Conservation (phyloP, 2,797 vertebrate species). For the Podargus strigoides region DNA sequence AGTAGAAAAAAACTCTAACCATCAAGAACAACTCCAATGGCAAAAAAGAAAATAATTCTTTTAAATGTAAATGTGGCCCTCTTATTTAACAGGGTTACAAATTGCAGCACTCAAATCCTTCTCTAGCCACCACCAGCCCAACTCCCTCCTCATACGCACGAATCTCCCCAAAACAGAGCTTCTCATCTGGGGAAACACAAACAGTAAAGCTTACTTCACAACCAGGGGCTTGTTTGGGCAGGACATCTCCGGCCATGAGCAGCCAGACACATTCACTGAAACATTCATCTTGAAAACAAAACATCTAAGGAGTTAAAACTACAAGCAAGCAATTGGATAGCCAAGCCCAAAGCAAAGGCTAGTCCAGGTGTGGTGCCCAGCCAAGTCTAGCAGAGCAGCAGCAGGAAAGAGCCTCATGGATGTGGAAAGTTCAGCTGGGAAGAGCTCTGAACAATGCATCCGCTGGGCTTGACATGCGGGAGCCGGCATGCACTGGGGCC, state of each 20-base stretch:
- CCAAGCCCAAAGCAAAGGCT: slow-evolving; percentile 37
- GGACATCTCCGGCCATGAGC: background rate
- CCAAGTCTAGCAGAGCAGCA: background rate
- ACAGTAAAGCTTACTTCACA: background rate
- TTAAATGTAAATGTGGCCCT: background rate
- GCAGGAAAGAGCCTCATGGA: background rate
- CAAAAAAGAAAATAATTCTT: background rate
- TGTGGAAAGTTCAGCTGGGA: background rate
- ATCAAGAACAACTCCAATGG: background rate
- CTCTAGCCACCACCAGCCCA: background rate
- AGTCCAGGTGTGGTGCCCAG: slow-evolving; percentile 2
- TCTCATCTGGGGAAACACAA: background rate
- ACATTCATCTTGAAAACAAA: slow-evolving; percentile 6
- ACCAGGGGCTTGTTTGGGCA: background rate
- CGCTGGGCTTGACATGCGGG: slow-evolving; percentile 45
- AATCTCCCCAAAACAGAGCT: background rate
- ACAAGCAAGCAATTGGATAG: slow-evolving; percentile 48
- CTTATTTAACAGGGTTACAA: background rate
- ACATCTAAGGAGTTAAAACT: slow-evolving; percentile 8
- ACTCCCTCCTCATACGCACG: background rate
- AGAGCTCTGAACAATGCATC: background rate
- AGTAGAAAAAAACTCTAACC: background rate
- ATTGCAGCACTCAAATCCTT: background rate
- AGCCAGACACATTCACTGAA: background rate
- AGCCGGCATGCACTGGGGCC: slow-evolving; percentile 45